Percentiles rank a stretch among this genome's conserved stretches.
Conservation (phyloP, 2,113 vertebrate species). For the Crotophaga sulcirostris region DNA sequence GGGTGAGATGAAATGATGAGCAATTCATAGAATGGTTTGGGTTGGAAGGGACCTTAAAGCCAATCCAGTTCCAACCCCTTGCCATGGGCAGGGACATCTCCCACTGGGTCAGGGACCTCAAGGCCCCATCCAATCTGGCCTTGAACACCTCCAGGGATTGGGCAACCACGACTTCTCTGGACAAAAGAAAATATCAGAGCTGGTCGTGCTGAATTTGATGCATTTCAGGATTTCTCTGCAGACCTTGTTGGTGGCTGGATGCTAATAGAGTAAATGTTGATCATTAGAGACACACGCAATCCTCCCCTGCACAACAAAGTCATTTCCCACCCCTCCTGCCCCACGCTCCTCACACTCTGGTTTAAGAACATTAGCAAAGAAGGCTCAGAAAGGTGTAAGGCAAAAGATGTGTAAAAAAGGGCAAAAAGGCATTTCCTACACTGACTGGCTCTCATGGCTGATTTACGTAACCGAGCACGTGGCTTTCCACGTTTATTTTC, state of each 20-base stretch:
- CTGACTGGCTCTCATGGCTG: accelerated
- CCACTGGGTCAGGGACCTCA: no score
- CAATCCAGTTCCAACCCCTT: no score
- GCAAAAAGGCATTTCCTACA: not conserved
- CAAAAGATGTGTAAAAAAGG: not conserved
- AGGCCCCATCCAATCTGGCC: no score
- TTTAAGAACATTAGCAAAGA: not conserved
- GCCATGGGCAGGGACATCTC: no score
- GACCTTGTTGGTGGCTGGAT: not conserved
- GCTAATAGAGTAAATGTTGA: not conserved
- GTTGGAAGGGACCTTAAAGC: no score
- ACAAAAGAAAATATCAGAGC: not conserved
- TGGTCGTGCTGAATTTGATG: not conserved
- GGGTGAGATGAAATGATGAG: not conserved
- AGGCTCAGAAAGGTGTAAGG: not conserved
- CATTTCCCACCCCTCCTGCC: not conserved
- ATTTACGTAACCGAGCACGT: not conserved
- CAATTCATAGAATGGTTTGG: not conserved
- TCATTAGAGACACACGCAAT: accelerated
- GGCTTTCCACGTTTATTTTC: not conserved
- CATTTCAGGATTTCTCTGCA: accelerated
- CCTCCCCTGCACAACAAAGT: not conserved
- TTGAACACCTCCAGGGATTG: no score
- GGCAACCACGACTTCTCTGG: no score
- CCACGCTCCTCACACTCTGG: accelerated